Evolutionary conservation across 1,140 invertebrate genomes (phyloP).

Genomic region (Drosophila albomicans): DNA sequence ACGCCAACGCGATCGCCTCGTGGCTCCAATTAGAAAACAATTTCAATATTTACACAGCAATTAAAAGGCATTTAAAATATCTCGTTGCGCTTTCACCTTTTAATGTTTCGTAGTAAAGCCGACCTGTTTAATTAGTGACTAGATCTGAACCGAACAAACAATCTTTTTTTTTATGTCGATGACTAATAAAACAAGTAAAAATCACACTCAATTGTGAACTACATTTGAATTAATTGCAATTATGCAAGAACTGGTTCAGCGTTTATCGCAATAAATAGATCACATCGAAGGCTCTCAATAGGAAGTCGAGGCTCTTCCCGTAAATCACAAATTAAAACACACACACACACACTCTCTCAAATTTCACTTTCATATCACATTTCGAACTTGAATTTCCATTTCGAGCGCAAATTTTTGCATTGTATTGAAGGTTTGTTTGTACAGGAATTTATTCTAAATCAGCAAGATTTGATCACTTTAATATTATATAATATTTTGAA

Average conservation of each 20-base stretch:
- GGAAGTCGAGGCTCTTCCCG: neutral
- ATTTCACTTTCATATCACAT: neutral
- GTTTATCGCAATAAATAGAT: neutral
- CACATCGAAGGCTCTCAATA: neutral
- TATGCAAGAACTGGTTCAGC: slow-evolving; percentile 7
- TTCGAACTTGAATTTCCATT: neutral
- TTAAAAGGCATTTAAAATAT: slow-evolving; percentile 4
- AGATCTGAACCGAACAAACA: neutral
- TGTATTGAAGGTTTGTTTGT: too few relatives aligned
- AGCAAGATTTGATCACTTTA: too few relatives aligned
- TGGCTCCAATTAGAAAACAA: slow-evolving; percentile 26
- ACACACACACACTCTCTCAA: neutral
- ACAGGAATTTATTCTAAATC: too few relatives aligned
- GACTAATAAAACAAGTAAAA: neutral
- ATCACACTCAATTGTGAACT: neutral
- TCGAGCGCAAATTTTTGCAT: neutral
- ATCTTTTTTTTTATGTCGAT: neutral
- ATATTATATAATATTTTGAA: too few relatives aligned
- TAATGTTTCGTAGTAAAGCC: neutral
- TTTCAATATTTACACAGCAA: slow-evolving; percentile 8
- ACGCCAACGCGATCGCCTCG: neutral
- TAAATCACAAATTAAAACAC: neutral
- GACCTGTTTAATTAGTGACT: slow-evolving; percentile 1
- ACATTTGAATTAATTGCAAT: neutral
- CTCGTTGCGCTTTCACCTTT: slow-evolving; percentile 11